Evolutionary conservation across 2,113 vertebrate genomes (phyloP).

Genomic region (Thalassoma bifasciatum): DNA sequence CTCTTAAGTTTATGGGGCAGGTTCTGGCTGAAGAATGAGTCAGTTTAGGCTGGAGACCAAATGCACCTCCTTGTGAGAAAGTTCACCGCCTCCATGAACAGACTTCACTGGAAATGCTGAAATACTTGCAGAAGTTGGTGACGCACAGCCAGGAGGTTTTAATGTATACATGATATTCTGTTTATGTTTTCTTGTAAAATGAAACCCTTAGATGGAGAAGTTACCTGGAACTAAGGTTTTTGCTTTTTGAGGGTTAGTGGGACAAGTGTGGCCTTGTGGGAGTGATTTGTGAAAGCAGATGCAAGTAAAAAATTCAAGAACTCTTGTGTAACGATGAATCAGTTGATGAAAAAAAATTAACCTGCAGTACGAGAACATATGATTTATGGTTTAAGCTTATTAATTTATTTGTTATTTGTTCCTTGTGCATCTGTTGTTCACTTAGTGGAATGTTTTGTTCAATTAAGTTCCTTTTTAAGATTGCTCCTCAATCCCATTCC

Average conservation of each 20-base stretch:
- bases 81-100: constrained; percentile 10
- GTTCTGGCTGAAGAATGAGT: constrained; percentile 17
- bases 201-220: background rate
- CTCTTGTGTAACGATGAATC: too few species aligned
- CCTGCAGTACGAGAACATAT: too few species aligned
- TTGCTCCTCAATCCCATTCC: too few species aligned
- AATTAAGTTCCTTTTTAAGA: too few species aligned
- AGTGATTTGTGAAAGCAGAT: background rate
- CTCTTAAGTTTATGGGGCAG: constrained; percentile 29
- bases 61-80: constrained; percentile 49
- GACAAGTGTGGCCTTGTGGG: background rate
- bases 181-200: background rate
- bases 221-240: background rate
- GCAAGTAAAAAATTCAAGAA: too few species aligned
- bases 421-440: background rate
- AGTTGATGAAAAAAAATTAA: too few species aligned
- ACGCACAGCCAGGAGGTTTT: background rate
- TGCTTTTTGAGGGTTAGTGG: background rate
- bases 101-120: constrained; percentile 24
- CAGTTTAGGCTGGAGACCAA: constrained; percentile 46
- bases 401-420: background rate
- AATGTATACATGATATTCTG: background rate
- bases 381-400: background rate
- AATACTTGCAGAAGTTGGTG: background rate
- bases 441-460: background rate